A percentile compares a stretch with the other conserved stretches of the same genome.
These are phyloP conservation scores for Prochilodus magdalenae DNA, from an alignment of 2,113 vertebrate genomes.

Conservation along the genomic window DNA sequence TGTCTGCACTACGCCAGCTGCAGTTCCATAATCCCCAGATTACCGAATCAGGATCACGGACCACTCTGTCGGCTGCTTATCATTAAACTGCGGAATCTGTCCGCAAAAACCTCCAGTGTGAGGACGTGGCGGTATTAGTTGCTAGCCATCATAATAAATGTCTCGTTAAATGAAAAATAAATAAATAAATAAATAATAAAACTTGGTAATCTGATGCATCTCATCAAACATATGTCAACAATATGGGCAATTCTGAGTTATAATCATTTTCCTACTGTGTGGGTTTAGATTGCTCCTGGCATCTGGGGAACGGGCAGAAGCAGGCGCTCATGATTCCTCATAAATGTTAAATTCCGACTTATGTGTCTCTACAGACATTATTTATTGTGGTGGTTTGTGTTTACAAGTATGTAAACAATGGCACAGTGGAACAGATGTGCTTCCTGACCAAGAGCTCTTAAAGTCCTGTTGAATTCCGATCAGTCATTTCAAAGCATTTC, in stretches of 20 bases:
- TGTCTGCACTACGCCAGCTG: slow-evolving; percentile 70
- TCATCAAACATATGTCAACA: background rate
- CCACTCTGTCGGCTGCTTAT: slow-evolving; percentile 64
- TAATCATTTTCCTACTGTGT: background rate
- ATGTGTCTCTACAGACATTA: slow-evolving; percentile 16
- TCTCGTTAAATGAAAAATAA: background rate
- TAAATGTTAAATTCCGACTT: slow-evolving; percentile 16
- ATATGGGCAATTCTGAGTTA: background rate
- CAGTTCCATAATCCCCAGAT: slow-evolving; percentile 79
- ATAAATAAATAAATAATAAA: background rate
- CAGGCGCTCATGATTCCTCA: slow-evolving; percentile 27
- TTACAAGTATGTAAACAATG: slow-evolving; percentile 4
- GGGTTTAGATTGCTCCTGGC: slow-evolving; percentile 15
- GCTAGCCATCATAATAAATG: background rate
- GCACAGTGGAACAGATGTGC: background rate
- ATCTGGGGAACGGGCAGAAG: background rate
- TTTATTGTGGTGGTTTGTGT: slow-evolving; percentile 16
- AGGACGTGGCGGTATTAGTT: background rate
- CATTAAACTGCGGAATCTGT: slow-evolving; percentile 61
- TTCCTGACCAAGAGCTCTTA: slow-evolving; percentile 15
- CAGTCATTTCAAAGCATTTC: slow-evolving; percentile 1
- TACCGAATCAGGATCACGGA: slow-evolving; percentile 77
- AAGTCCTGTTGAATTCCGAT: slow-evolving; percentile 22
- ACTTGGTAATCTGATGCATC: background rate
- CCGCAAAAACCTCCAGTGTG: slow-evolving; percentile 37